Conservation (phyloP, 2,888 invertebrate genomes). For the Drosophila yooni region DNA sequence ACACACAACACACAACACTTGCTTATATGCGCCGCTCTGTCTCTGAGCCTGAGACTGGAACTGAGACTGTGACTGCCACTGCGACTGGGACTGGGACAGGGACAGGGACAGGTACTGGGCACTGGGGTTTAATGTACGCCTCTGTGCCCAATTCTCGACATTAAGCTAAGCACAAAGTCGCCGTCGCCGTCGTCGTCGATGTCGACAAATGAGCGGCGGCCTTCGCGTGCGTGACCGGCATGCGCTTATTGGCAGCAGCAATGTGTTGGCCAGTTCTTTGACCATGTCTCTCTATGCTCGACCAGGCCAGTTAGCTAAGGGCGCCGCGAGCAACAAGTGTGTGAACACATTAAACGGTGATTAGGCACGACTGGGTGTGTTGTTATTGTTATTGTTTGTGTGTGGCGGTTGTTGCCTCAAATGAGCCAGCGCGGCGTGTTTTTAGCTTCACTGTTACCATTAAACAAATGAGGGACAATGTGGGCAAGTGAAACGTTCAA, state of each 20-base stretch:
- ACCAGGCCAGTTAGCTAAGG: constrained; percentile 56
- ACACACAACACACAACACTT: constrained; percentile 18
- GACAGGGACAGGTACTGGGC: constrained; percentile 5
- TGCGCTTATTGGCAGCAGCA: constrained; percentile 58
- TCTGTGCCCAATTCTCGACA: constrained; percentile 69
- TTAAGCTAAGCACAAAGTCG: constrained; percentile 35
- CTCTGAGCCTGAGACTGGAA: constrained; percentile 21
- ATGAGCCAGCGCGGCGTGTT: constrained; percentile 37
- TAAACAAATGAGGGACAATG: constrained; percentile 52
- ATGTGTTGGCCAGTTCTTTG: constrained; percentile 61
- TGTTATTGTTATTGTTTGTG: constrained; percentile 12
- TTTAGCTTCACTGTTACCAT: constrained; percentile 47
- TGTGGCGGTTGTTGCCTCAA: constrained; percentile 22
- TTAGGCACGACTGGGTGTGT: constrained; percentile 53
- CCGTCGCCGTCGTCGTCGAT: neutral
- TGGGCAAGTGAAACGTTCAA: constrained; percentile 47
- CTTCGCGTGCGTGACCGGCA: constrained; percentile 83
- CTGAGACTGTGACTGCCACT: constrained; percentile 15
- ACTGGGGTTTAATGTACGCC: constrained; percentile 62
- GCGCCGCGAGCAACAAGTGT: constrained; percentile 77
- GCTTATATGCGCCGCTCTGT: constrained; percentile 39
- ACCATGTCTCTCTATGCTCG: constrained; percentile 49
- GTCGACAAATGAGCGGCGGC: constrained; percentile 67
- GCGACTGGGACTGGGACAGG: constrained; percentile 6
- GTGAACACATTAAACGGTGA: constrained; percentile 78